phyloP scores from a whole-genome alignment of 2,797 vertebrate genomes.

The Salarias fasciatus region DNA sequence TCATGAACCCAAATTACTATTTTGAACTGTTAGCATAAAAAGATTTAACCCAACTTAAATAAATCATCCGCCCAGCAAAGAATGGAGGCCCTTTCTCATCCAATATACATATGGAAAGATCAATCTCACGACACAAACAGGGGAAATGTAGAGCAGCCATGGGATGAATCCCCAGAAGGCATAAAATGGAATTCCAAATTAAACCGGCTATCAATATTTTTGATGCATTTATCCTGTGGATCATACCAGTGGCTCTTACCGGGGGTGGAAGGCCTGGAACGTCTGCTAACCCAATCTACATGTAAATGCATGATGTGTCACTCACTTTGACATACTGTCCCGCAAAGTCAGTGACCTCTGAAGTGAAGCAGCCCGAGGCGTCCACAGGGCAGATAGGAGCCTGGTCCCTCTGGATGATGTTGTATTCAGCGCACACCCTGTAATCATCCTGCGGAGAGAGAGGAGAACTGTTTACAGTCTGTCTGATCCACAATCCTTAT shows the following conservation, averaged over 20 bases:
- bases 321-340: slow-evolving; percentile 98
- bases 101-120: not conserved
- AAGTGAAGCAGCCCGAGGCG: slow-evolving; percentile 93
- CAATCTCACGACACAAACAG: slow-evolving; percentile 22
- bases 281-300: slow-evolving; percentile 47
- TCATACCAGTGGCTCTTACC: slow-evolving; percentile 21
- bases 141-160: slow-evolving; percentile 11
- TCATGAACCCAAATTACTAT: no score
- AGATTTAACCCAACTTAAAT: not conserved
- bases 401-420: slow-evolving; percentile 94
- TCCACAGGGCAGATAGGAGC: slow-evolving; percentile 94
- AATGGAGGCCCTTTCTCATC: not conserved
- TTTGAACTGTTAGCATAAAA: no score
- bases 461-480: slow-evolving; percentile 30
- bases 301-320: slow-evolving; percentile 66
- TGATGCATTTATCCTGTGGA: slow-evolving; percentile 16
- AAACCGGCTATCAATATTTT: slow-evolving; percentile 18
- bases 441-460: slow-evolving; percentile 90
- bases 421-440: slow-evolving; percentile 93
- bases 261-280: slow-evolving; percentile 28
- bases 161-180: slow-evolving; percentile 4
- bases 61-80: not conserved
- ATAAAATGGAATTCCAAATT: slow-evolving; percentile 25
- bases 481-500: not conserved
- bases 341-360: slow-evolving; percentile 92